Evolutionary conservation across 2,113 vertebrate species (phyloP).

Genomic region (Clinocottus analis): DNA sequence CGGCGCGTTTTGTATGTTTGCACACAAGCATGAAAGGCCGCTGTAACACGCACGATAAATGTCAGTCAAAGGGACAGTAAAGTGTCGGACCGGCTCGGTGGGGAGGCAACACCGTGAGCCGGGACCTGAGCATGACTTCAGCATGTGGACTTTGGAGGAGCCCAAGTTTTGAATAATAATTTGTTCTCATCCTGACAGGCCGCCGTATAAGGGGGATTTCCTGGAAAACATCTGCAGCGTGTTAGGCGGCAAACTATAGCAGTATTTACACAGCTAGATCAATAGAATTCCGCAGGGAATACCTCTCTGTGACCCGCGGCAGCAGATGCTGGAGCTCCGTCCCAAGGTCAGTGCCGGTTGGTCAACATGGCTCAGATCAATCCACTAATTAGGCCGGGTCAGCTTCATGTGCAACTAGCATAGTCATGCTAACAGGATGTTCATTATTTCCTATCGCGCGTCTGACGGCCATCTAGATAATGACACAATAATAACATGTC

Average conservation of each 20-base stretch:
- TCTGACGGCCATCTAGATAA: background rate
- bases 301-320: constrained; percentile 31
- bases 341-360: constrained; percentile 53
- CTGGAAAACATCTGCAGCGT: constrained; percentile 65
- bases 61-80: constrained; percentile 19
- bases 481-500: constrained; percentile 22
- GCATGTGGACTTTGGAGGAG: constrained; percentile 44
- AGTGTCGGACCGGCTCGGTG: too few species aligned
- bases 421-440: constrained; percentile 30
- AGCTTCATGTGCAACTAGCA: constrained; percentile 29
- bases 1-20: constrained; percentile 24
- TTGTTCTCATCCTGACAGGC: constrained; percentile 29
- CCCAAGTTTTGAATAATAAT: constrained; percentile 12
- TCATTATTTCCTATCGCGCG: constrained; percentile 15
- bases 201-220: constrained; percentile 26
- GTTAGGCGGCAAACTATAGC: constrained; percentile 47
- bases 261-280: constrained; percentile 65
- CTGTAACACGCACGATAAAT: constrained; percentile 32
- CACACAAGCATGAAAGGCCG: constrained; percentile 27
- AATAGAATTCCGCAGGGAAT: constrained; percentile 57
- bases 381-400: constrained; percentile 48
- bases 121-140: constrained; percentile 26
- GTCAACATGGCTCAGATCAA: constrained; percentile 64
- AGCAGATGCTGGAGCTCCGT: constrained; percentile 41
- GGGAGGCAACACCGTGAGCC: background rate